A percentile compares a stretch with the other conserved stretches of the same genome.
These are phyloP conservation scores for Probaryconus sp. DNA, from an alignment of 1,140 invertebrate genomes.

Conservation along the genomic window DNA sequence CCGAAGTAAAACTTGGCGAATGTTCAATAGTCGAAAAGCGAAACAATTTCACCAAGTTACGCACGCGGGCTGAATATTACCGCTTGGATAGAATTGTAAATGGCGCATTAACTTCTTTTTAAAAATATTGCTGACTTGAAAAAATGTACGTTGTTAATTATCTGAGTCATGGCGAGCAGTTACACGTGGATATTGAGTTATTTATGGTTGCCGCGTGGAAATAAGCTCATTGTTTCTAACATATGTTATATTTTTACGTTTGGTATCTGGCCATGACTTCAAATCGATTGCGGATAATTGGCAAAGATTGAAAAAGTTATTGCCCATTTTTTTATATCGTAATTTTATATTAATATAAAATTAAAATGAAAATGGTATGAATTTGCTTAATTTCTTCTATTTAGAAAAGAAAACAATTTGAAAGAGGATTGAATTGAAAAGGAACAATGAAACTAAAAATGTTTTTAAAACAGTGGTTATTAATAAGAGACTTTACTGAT, in stretches of 20 bases:
- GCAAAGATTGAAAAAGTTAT: too few relatives aligned
- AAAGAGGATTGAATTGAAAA: too few relatives aligned
- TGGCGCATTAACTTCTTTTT: slow-evolving; percentile 37
- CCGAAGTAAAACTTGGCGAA: slow-evolving; percentile 53
- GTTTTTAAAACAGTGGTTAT: too few relatives aligned
- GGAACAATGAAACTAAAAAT: too few relatives aligned
- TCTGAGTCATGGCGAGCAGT: slow-evolving; percentile 31
- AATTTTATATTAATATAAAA: too few relatives aligned
- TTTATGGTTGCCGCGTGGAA: slow-evolving; percentile 38
- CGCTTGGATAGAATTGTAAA: slow-evolving; percentile 25
- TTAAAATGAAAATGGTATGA: too few relatives aligned
- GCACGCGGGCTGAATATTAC: neutral
- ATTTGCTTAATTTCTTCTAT: too few relatives aligned
- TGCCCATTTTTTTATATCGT: too few relatives aligned
- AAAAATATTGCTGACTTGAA: slow-evolving; percentile 33
- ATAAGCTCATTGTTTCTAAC: slow-evolving; percentile 22
- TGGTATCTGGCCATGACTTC: slow-evolving; percentile 28
- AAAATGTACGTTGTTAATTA: slow-evolving; percentile 38
- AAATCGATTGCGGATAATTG: too few relatives aligned
- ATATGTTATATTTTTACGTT: slow-evolving; percentile 34
- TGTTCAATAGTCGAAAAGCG: slow-evolving; percentile 44
- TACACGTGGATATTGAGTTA: slow-evolving; percentile 49
- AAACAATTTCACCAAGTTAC: slow-evolving; percentile 43
- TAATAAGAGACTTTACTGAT: too few relatives aligned
- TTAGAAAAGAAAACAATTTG: too few relatives aligned